A percentile compares a stretch with the other conserved stretches of the same genome.
phyloP scores from a whole-genome alignment of 2,888 invertebrate genomes.

The Hirtodrosophila histrioides region DNA sequence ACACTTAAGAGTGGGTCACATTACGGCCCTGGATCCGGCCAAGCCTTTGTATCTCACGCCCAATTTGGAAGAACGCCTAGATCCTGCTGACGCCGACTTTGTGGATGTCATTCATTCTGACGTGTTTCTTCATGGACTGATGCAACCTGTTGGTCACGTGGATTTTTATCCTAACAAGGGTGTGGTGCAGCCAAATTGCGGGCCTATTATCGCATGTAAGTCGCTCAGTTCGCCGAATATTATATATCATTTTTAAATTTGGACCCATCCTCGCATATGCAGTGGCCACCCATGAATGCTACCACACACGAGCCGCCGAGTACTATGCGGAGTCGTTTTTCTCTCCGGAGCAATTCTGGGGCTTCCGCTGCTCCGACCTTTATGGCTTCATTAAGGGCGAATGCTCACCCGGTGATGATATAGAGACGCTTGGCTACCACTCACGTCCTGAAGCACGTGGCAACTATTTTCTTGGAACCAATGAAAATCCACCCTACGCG shows the following conservation, averaged over 20 bases:
- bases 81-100: conserved; percentile 86
- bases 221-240: background rate
- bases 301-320: conserved; percentile 86
- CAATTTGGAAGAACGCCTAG: conserved; percentile 85
- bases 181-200: conserved; percentile 86
- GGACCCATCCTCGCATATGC: too few relatives aligned
- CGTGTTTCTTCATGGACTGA: conserved; percentile 85
- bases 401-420: conserved; percentile 78
- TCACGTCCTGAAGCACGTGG: conserved; percentile 83
- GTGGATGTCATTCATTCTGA: conserved; percentile 88
- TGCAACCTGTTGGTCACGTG: conserved; percentile 85
- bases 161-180: conserved; percentile 87
- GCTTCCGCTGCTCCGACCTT: conserved; percentile 83
- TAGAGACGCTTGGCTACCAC: conserved; percentile 85
- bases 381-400: conserved; percentile 84
- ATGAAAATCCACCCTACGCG: conserved; percentile 51
- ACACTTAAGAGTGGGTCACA: conserved; percentile 82
- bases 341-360: conserved; percentile 85
- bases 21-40: conserved; percentile 88
- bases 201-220: conserved; percentile 8
- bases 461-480: conserved; percentile 84
- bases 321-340: conserved; percentile 86
- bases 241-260: too few relatives aligned
- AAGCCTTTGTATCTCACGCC: conserved; percentile 86
- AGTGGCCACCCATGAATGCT: conserved; percentile 83